Percentiles rank a stretch among this genome's conserved stretches.
Evolutionary conservation across 2,888 invertebrate genomes (phyloP).

Genomic region (Drosophila planitibia): DNA sequence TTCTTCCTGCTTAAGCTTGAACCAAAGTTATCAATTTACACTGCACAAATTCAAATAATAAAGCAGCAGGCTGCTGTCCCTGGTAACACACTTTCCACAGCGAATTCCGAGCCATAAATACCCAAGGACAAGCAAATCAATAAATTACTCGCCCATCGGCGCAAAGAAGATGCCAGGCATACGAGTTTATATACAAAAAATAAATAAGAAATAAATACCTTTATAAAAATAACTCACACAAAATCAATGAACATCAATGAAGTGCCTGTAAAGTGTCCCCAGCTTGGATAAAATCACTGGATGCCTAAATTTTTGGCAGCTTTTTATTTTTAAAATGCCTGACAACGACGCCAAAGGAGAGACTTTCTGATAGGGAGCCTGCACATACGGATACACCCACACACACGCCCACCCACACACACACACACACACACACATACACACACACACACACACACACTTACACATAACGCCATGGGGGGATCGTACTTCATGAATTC

Average conservation of each 20-base stretch:
- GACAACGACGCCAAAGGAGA: constrained; percentile 21
- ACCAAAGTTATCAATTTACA: neutral
- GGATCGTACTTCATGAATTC: constrained; percentile 21
- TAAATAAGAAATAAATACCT: constrained; percentile 22
- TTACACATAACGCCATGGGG: neutral
- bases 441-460: neutral
- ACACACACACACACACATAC: neutral
- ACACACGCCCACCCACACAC: neutral
- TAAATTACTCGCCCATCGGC: constrained; percentile 43
- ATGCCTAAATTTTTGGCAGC: constrained; percentile 27
- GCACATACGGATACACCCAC: neutral
- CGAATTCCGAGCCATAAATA: constrained; percentile 32
- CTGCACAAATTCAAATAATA: neutral
- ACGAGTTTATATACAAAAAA: neutral
- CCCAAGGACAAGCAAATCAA: constrained; percentile 48
- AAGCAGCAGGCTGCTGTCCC: neutral
- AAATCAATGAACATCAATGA: constrained; percentile 78
- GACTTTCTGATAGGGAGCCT: neutral
- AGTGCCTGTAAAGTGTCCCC: constrained; percentile 50
- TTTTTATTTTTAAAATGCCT: constrained; percentile 44
- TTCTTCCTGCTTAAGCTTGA: neutral
- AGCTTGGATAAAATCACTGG: constrained; percentile 2
- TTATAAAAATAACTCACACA: constrained; percentile 68
- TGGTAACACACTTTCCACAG: constrained; percentile 3
- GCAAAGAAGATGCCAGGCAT: constrained; percentile 13